Evolutionary conservation across 2,797 vertebrate genomes (phyloP).

Genomic region (Enteromius paludinosus): DNA sequence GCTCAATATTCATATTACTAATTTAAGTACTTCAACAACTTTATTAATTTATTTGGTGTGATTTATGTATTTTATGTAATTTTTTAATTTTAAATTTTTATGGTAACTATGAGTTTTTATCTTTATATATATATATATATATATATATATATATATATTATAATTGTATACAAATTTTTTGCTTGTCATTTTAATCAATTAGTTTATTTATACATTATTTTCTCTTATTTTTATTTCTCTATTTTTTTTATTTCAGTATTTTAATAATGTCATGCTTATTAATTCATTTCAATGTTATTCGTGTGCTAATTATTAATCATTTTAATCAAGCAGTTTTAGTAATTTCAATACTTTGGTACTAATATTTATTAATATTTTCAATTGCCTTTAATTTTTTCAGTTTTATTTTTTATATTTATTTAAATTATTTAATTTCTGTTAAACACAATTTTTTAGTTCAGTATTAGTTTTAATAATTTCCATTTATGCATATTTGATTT

Average conservation of each 20-base stretch:
- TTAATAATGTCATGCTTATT: not conserved
- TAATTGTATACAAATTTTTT: not conserved
- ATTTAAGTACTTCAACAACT: not conserved
- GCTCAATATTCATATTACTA: not conserved
- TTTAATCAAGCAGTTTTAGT: no score
- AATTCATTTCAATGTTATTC: not conserved
- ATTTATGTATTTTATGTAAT: not conserved
- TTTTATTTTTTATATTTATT: not conserved
- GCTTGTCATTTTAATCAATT: not conserved
- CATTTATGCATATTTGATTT: not conserved
- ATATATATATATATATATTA: no score
- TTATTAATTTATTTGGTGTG: not conserved
- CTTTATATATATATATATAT: not conserved
- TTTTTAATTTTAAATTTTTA: not conserved
- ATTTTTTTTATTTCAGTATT: not conserved
- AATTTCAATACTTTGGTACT: not conserved
- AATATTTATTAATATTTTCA: not conserved
- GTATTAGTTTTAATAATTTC: not conserved
- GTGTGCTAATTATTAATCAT: not conserved
- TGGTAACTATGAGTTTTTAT: not conserved
- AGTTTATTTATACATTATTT: not conserved
- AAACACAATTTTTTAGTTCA: not conserved
- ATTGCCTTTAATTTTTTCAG: not conserved
- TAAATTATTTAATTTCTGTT: not conserved
- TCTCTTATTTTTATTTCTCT: not conserved